Evolutionary conservation across 2,888 invertebrate species (phyloP).

Genomic region (Trichogramma dendrolimi): DNA sequence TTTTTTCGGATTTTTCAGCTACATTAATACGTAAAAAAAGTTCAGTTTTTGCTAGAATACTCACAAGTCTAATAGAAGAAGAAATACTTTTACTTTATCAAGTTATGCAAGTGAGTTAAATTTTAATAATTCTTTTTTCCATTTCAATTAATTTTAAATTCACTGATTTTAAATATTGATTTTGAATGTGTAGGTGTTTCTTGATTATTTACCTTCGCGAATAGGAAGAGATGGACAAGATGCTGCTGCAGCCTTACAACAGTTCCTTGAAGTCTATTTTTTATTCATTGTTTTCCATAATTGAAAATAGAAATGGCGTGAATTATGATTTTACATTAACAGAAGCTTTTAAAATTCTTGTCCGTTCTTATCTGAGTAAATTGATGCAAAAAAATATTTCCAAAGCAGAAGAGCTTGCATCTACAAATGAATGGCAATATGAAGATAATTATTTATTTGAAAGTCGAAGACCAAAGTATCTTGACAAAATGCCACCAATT

Average conservation of each 20-base stretch:
- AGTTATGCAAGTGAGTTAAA: constrained; percentile 51
- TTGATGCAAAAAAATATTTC: constrained; percentile 47
- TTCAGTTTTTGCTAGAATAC: constrained; percentile 52
- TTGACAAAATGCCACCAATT: constrained; percentile 56
- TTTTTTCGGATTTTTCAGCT: constrained; percentile 58
- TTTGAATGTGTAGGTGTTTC: constrained; percentile 55
- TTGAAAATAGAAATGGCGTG: constrained; percentile 40
- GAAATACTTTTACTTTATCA: constrained; percentile 51
- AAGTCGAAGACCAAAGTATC: constrained; percentile 51
- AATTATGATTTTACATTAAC: constrained; percentile 52
- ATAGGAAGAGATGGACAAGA: constrained; percentile 56
- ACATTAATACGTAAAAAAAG: constrained; percentile 55
- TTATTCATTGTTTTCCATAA: constrained; percentile 38
- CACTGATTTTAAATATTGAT: background rate
- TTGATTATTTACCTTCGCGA: constrained; percentile 65
- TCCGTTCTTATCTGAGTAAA: constrained; percentile 60
- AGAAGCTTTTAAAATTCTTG: constrained; percentile 60
- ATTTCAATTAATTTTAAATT: background rate
- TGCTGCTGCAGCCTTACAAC: constrained; percentile 47
- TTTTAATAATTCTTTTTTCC: background rate
- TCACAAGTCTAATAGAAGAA: constrained; percentile 54
- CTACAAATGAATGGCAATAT: constrained; percentile 28
- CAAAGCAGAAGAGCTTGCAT: constrained; percentile 34
- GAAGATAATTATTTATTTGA: constrained; percentile 52
- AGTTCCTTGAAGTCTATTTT: constrained; percentile 49